These are phyloP conservation scores for Alectura lathami DNA, from an alignment of 2,113 vertebrate species.

Conservation along the genomic window DNA sequence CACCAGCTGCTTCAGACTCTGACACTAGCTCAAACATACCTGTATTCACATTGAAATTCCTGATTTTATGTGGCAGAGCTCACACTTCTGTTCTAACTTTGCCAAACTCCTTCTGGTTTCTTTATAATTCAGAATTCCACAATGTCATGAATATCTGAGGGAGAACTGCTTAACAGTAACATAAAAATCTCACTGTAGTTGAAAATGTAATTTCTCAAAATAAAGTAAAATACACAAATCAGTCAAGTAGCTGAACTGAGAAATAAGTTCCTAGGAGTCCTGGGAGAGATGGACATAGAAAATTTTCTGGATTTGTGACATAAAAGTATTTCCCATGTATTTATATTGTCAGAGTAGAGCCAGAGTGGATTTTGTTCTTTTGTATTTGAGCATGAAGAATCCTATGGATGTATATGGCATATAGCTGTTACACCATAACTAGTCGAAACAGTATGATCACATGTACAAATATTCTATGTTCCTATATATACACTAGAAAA, in stretches of 20 bases:
- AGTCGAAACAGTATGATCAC: background rate
- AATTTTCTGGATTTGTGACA: background rate
- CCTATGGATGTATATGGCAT: fast-evolving
- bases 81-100: background rate
- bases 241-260: background rate
- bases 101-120: background rate
- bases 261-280: background rate
- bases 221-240: background rate
- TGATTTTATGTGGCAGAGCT: background rate
- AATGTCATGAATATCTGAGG: background rate
- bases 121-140: background rate
- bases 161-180: background rate
- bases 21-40: background rate
- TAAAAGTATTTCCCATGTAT: background rate
- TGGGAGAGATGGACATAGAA: background rate
- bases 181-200: background rate
- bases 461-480: background rate
- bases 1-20: background rate
- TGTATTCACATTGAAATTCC: background rate
- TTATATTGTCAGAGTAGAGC: background rate
- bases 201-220: background rate
- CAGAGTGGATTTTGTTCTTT: fast-evolving
- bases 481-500: background rate
- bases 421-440: background rate
- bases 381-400: background rate